Conservation (phyloP, 2,888 invertebrate genomes). For the Cephus pygmeus region DNA sequence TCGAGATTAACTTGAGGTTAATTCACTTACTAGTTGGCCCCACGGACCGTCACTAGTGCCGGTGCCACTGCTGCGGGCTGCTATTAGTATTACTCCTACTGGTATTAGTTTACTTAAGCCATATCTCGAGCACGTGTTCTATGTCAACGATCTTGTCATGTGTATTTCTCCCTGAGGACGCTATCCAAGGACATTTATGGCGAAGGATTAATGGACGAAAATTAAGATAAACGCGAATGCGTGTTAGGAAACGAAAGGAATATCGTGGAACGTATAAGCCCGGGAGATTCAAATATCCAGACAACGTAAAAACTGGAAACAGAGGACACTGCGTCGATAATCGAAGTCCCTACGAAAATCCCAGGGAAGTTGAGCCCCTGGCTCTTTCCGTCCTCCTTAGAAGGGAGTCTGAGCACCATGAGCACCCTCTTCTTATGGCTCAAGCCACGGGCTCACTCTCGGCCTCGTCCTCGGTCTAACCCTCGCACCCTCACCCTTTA, state of each 20-base stretch:
- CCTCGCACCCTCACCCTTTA: background rate
- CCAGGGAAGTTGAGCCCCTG: conserved; percentile 13
- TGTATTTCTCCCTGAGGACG: background rate
- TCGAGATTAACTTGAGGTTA: conserved; percentile 64
- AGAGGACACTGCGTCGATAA: conserved; percentile 19
- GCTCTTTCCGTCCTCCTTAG: background rate
- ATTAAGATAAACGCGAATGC: background rate
- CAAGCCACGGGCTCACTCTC: background rate
- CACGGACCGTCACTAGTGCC: conserved; percentile 52
- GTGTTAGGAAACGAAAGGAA: background rate
- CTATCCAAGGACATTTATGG: background rate
- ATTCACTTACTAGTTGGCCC: conserved; percentile 62
- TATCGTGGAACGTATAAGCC: background rate
- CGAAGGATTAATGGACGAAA: background rate
- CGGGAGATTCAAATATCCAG: background rate
- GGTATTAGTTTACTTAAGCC: conserved; percentile 43
- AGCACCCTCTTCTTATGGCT: conserved; percentile 3
- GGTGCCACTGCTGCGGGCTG: conserved; percentile 59
- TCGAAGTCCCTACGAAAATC: conserved; percentile 22
- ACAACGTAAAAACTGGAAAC: background rate
- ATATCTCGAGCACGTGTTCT: conserved; percentile 30
- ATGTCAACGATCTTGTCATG: conserved; percentile 11
- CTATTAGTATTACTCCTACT: conserved; percentile 59
- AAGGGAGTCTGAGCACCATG: background rate
- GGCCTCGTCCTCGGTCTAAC: background rate